Percentiles rank a stretch among this genome's conserved stretches.
Evolutionary conservation across 1,140 invertebrate genomes (phyloP).

Genomic region (Drosophila nebulosa): DNA sequence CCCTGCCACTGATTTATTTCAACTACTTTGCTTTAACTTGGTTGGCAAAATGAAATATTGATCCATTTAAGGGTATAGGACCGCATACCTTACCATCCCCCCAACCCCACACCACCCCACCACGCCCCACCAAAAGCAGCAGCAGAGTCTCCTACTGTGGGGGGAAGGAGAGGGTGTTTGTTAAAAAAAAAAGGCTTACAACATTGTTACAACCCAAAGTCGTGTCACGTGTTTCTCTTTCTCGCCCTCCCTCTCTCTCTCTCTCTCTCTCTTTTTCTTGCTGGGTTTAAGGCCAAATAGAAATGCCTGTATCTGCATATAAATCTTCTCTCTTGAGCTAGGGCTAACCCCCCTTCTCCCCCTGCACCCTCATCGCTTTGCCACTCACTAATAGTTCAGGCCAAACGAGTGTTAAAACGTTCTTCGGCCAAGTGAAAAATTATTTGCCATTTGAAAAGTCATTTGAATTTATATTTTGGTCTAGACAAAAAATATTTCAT

Average conservation of each 20-base stretch:
- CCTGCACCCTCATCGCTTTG: neutral
- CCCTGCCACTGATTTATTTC: constrained; percentile 49
- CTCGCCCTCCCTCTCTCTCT: neutral
- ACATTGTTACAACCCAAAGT: constrained; percentile 9
- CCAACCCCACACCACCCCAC: neutral
- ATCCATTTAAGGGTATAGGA: constrained; percentile 44
- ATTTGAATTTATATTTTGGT: constrained; percentile 21
- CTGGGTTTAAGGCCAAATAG: constrained; percentile 1
- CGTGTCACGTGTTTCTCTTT: constrained; percentile 3
- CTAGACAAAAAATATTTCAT: neutral
- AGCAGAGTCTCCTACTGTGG: neutral
- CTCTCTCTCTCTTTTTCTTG: neutral
- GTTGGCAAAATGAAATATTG: constrained; percentile 62
- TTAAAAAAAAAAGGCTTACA: constrained; percentile 40
- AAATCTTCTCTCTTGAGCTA: constrained; percentile 24
- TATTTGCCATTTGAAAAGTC: constrained; percentile 18
- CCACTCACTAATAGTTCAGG: neutral
- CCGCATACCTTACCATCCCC: no score
- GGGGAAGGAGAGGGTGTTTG: no score
- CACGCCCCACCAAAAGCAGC: neutral
- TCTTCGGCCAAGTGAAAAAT: constrained; percentile 39
- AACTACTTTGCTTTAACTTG: constrained; percentile 35
- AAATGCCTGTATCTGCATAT: constrained; percentile 14
- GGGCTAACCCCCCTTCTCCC: neutral
- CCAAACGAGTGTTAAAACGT: constrained; percentile 1